Percentiles rank a stretch among this genome's conserved stretches.
Evolutionary conservation across 2,888 invertebrate genomes (phyloP).

Genomic region (Tetramorium bicarinatum): DNA sequence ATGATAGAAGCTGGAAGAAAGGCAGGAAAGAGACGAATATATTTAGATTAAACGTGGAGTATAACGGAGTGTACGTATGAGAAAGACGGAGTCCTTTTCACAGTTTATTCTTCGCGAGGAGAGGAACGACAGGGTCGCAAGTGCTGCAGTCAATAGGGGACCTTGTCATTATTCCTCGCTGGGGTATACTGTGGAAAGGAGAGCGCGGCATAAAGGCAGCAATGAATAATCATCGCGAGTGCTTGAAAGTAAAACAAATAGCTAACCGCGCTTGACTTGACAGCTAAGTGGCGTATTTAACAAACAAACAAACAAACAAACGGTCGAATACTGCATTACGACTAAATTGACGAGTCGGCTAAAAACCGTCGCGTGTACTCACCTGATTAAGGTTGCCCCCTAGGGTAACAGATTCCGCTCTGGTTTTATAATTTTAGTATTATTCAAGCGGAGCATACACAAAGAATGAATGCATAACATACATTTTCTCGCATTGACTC

Average conservation of each 20-base stretch:
- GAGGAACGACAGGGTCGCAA: conserved; percentile 59
- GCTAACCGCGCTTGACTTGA: conserved; percentile 81
- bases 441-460: conserved; percentile 40
- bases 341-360: conserved; percentile 36
- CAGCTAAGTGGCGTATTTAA: conserved; percentile 83
- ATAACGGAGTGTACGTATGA: conserved; percentile 72
- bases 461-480: conserved; percentile 12
- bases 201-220: conserved; percentile 78
- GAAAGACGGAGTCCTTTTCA: conserved; percentile 79
- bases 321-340: conserved; percentile 59
- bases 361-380: conserved; percentile 49
- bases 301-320: conserved; percentile 77
- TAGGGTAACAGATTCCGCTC: conserved; percentile 50
- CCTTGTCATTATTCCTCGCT: conserved; percentile 78
- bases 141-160: conserved; percentile 78
- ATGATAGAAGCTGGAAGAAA: not conserved
- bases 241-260: conserved; percentile 84
- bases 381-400: conserved; percentile 65
- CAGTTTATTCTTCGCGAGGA: conserved; percentile 80
- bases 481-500: not conserved
- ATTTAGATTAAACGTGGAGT: conserved; percentile 74
- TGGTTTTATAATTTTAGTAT: conserved; percentile 60
- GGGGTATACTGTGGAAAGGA: conserved; percentile 59
- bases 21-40: conserved; percentile 56
- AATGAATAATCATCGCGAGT: conserved; percentile 84